A percentile compares a stretch with the other conserved stretches of the same genome.
Evolutionary conservation across 2,113 vertebrate genomes (phyloP).

Genomic region (Mola mola): DNA sequence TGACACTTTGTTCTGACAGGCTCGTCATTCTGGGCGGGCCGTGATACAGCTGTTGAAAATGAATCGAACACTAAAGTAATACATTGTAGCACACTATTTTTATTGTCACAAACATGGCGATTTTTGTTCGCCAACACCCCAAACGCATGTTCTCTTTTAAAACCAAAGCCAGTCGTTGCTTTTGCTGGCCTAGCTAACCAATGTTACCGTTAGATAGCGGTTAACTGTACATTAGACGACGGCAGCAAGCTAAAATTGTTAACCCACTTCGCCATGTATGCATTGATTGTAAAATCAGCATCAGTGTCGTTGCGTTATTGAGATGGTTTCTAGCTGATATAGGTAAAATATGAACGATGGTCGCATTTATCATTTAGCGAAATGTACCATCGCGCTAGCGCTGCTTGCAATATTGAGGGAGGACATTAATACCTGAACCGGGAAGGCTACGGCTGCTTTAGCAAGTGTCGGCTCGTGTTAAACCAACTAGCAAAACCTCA

Average conservation of each 20-base stretch:
- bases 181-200: slow-evolving; percentile 61
- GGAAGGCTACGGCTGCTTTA: slow-evolving; percentile 28
- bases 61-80: slow-evolving; percentile 17
- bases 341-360: neutral
- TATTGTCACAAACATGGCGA: neutral
- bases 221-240: slow-evolving; percentile 18
- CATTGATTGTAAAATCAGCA: slow-evolving; percentile 13
- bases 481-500: neutral
- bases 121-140: neutral
- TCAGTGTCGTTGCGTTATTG: neutral
- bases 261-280: slow-evolving; percentile 18
- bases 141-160: slow-evolving; percentile 13
- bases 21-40: slow-evolving; percentile 61
- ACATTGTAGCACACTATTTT: rapidly evolving
- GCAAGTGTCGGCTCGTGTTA: slow-evolving; percentile 6
- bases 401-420: slow-evolving; percentile 53
- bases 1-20: slow-evolving; percentile 79
- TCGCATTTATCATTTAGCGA: neutral
- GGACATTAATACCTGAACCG: slow-evolving; percentile 61
- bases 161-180: slow-evolving; percentile 25
- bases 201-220: slow-evolving; percentile 32
- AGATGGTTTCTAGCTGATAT: neutral
- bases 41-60: slow-evolving; percentile 27
- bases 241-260: slow-evolving; percentile 14
- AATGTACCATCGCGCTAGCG: slow-evolving; percentile 33